A percentile compares a stretch with the other conserved stretches of the same genome.
phyloP scores from a whole-genome alignment of 2,113 vertebrate species.

The Amblyornis subalaris region DNA sequence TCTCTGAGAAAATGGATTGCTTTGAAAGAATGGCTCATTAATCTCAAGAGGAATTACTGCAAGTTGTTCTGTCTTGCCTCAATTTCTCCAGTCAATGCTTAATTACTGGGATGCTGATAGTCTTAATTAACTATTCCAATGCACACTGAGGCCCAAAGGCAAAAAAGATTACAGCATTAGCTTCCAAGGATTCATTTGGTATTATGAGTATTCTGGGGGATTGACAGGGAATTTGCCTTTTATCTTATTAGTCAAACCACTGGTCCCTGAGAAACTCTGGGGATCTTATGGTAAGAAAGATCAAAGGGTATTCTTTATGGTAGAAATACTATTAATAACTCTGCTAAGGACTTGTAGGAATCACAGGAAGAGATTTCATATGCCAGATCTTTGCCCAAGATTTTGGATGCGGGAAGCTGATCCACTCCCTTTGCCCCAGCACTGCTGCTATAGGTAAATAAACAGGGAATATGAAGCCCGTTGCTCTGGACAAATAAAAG shows the following conservation, averaged over 20 bases:
- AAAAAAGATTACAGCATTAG: neutral
- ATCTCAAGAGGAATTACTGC: neutral
- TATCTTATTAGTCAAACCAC: neutral
- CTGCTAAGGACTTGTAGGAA: neutral
- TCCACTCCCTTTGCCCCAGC: neutral
- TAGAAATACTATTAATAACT: neutral
- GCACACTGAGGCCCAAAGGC: neutral
- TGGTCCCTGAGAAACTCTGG: neutral
- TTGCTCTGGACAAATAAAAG: neutral
- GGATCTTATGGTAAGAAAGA: neutral
- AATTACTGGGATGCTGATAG: neutral
- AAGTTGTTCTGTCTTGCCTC: neutral
- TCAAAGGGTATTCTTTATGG: too few species aligned
- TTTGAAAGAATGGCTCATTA: neutral
- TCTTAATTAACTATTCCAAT: neutral
- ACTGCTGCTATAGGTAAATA: neutral
- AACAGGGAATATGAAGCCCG: neutral
- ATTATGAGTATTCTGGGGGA: neutral
- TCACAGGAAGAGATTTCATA: neutral
- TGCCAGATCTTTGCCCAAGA: neutral
- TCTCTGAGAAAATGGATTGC: neutral
- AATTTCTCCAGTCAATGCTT: neutral
- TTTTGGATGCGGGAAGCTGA: neutral
- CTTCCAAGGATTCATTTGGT: neutral
- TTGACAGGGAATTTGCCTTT: neutral